phyloP scores from a whole-genome alignment of 1,140 invertebrate species.

The Trissolcus basalis region DNA sequence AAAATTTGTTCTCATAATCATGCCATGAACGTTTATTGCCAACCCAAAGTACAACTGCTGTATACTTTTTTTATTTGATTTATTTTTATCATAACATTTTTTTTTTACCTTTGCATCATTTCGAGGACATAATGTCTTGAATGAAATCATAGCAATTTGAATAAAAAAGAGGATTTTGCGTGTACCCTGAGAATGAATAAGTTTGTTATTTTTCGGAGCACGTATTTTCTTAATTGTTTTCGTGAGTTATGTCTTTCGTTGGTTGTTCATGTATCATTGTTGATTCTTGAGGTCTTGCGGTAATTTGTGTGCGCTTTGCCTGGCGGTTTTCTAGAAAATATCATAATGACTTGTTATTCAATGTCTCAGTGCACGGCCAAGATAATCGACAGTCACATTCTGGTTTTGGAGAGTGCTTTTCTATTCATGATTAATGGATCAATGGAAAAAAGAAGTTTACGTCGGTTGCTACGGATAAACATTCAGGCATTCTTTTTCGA shows the following conservation, averaged over 20 bases:
- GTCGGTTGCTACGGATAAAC: too few species aligned
- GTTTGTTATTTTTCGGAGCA: conserved; percentile 6
- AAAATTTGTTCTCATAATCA: not conserved
- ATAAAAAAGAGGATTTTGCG: not conserved
- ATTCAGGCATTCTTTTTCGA: too few species aligned
- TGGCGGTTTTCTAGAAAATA: conserved; percentile 7
- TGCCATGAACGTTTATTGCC: not conserved
- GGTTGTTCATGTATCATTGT: conserved; percentile 5
- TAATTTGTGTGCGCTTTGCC: conserved; percentile 3
- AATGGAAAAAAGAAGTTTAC: not conserved
- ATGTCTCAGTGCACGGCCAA: conserved; percentile 1
- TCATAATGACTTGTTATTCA: conserved; percentile 11
- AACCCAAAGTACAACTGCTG: conserved; percentile 5
- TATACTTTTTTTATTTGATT: not conserved
- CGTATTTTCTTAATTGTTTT: conserved; percentile 7
- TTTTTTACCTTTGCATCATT: too few species aligned
- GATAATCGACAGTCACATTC: not conserved
- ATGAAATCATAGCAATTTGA: too few species aligned
- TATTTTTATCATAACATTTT: too few species aligned
- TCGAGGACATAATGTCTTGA: too few species aligned
- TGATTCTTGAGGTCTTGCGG: not conserved
- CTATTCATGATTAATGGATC: not conserved
- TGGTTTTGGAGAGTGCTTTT: not conserved
- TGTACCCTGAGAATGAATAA: not conserved
- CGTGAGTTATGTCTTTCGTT: conserved; percentile 3